phyloP scores from a whole-genome alignment of 1,140 invertebrate genomes.

The Pseudomyrmex concolor region DNA sequence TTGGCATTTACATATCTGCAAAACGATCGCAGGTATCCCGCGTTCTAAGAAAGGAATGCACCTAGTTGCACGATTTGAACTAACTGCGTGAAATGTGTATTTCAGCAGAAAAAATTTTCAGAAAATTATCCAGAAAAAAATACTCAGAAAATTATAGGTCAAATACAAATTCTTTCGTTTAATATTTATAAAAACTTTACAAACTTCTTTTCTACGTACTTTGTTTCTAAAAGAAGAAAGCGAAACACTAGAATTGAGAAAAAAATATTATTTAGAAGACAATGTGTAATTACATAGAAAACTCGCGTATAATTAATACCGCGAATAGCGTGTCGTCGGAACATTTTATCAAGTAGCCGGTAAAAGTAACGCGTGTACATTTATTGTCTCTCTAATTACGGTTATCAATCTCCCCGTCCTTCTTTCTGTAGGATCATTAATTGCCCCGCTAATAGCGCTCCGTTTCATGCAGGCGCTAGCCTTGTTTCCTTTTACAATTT shows the following conservation, averaged over 20 bases:
- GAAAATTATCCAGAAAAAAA: no score
- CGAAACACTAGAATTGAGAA: no score
- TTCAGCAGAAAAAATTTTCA: no score
- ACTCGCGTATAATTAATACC: conserved; percentile 37
- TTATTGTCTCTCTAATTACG: conserved; percentile 56
- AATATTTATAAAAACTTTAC: no score
- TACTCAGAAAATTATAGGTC: not conserved
- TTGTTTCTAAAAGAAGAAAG: no score
- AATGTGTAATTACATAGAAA: conserved; percentile 23
- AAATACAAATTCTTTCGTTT: not conserved
- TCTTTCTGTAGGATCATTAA: conserved; percentile 53
- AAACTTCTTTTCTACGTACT: no score
- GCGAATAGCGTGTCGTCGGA: conserved; percentile 22
- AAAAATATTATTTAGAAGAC: not conserved
- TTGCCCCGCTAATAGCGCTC: conserved; percentile 49
- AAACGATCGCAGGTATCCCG: conserved; percentile 15
- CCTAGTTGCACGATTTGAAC: not conserved
- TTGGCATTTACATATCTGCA: conserved; percentile 19
- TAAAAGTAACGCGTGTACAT: conserved; percentile 58
- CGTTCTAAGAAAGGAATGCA: conserved; percentile 10
- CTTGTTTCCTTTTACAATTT: conserved; percentile 58
- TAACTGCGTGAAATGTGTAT: conserved; percentile 20
- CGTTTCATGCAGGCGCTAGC: conserved; percentile 32
- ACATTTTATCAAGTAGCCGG: conserved; percentile 35
- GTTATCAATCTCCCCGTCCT: conserved; percentile 48